phyloP scores from a whole-genome alignment of 2,888 invertebrate genomes.

The Xanthostigma xanthostigma region DNA sequence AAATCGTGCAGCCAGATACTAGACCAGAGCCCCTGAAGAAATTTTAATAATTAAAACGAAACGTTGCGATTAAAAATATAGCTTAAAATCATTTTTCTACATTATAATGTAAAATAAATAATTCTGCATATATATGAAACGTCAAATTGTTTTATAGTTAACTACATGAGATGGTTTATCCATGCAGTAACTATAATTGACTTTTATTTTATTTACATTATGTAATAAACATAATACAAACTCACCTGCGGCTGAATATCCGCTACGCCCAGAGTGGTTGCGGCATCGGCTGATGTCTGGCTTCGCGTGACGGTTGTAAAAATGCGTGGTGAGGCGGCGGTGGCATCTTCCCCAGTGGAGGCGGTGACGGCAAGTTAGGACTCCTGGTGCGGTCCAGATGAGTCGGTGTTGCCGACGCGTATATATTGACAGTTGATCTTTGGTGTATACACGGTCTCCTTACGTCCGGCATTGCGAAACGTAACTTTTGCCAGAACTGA shows the following conservation, averaged over 20 bases:
- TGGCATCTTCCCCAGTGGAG: slow-evolving; percentile 43
- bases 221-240: slow-evolving; percentile 11
- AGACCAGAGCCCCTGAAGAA: too few relatives aligned
- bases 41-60: too few relatives aligned
- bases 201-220: background rate
- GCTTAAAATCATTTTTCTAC: too few relatives aligned
- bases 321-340: slow-evolving; percentile 37
- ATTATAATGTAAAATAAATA: too few relatives aligned
- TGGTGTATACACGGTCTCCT: slow-evolving; percentile 46
- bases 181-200: background rate
- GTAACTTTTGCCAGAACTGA: slow-evolving; percentile 92
- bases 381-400: slow-evolving; percentile 33
- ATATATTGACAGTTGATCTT: slow-evolving; percentile 54
- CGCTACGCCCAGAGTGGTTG: slow-evolving; percentile 71
- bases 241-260: slow-evolving; percentile 51
- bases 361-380: slow-evolving; percentile 44
- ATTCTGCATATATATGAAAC: too few relatives aligned
- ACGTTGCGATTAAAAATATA: too few relatives aligned
- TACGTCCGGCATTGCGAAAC: slow-evolving; percentile 78
- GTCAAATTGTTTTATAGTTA: too few relatives aligned
- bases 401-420: slow-evolving; percentile 41
- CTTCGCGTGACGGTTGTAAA: slow-evolving; percentile 29
- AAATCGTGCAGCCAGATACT: too few relatives aligned
- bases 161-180: background rate
- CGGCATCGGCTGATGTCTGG: slow-evolving; percentile 42